phyloP scores from a whole-genome alignment of 1,140 invertebrate genomes.

The Drosophila eugracilis region DNA sequence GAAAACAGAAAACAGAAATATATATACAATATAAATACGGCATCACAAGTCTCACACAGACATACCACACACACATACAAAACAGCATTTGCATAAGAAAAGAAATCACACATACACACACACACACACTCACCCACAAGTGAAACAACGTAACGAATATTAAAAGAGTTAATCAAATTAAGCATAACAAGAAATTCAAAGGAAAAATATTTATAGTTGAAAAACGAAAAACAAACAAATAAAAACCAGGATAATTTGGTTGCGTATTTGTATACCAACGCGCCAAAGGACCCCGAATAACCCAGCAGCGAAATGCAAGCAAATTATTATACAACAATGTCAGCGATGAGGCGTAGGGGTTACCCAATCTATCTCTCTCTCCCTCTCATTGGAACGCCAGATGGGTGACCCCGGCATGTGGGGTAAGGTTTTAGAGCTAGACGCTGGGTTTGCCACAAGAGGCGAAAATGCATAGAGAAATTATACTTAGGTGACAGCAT shows the following conservation, averaged over 20 bases:
- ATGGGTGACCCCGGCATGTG: conserved; percentile 30
- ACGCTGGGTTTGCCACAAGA: conserved; percentile 32
- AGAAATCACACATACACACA: conserved; percentile 49
- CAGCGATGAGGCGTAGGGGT: conserved; percentile 36
- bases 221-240: conserved; percentile 46
- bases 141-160: conserved; percentile 79
- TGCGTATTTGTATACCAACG: conserved; percentile 77
- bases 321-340: conserved; percentile 73
- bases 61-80: conserved; percentile 44
- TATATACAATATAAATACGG: conserved; percentile 55
- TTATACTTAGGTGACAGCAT: conserved; percentile 69
- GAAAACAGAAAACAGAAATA: conserved; percentile 31
- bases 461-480: conserved; percentile 64
- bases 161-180: conserved; percentile 80
- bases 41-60: conserved; percentile 47
- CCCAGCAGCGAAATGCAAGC: conserved; percentile 46
- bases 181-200: conserved; percentile 59
- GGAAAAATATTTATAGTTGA: conserved; percentile 75
- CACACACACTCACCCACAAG: conserved; percentile 61
- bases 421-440: conserved; percentile 46
- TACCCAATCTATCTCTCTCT: too few species aligned
- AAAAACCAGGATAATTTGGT: conserved; percentile 47
- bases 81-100: conserved; percentile 64
- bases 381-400: conserved; percentile 5
- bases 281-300: conserved; percentile 55